Conservation (phyloP, 2,113 vertebrate genomes). For the Malurus alboscapulatus region DNA sequence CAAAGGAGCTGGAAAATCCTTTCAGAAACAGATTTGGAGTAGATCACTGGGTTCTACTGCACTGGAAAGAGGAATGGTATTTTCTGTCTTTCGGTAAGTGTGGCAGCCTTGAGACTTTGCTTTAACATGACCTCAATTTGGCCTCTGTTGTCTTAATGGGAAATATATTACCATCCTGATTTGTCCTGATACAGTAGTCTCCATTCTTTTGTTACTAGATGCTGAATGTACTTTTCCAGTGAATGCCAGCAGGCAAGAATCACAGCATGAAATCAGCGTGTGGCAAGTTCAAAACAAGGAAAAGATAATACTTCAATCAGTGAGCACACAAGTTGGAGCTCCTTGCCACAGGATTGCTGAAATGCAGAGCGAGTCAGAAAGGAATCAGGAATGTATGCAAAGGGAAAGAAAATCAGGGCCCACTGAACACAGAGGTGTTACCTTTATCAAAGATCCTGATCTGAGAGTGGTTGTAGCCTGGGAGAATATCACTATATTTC, state of each 20-base stretch:
- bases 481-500: neutral
- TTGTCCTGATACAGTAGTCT: slow-evolving; percentile 17
- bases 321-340: neutral
- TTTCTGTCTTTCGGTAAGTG: neutral
- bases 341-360: neutral
- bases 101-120: neutral
- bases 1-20: neutral
- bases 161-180: slow-evolving; percentile 20
- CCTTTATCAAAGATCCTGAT: neutral
- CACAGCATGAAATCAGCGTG: slow-evolving; percentile 16
- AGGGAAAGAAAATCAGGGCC: neutral
- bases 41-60: neutral
- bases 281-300: slow-evolving; percentile 9
- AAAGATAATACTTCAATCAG: neutral
- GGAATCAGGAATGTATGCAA: neutral
- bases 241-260: slow-evolving; percentile 32
- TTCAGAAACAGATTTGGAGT: neutral
- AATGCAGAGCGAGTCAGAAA: neutral
- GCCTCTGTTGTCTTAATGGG: neutral
- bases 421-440: neutral
- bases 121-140: neutral
- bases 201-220: neutral
- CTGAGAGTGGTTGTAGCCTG: neutral
- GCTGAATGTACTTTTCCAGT: neutral
- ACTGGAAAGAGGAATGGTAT: neutral